Conservation (phyloP, 1,140 invertebrate genomes). For the Araneus ventricosus region DNA sequence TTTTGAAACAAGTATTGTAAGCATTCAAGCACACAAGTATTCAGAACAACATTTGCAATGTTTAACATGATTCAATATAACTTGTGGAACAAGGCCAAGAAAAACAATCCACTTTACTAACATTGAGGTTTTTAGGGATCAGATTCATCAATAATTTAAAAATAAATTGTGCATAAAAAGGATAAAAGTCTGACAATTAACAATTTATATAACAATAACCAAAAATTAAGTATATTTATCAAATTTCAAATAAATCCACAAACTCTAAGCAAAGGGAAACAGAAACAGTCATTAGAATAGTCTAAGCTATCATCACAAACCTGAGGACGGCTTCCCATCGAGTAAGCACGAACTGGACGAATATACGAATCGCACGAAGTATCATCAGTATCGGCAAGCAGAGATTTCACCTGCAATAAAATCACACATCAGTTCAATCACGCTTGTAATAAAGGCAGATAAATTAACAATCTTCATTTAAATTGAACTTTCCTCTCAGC, state of each 20-base stretch:
- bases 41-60: too few species aligned
- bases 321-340: constrained; percentile 77
- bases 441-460: too few species aligned
- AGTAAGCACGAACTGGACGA: constrained; percentile 76
- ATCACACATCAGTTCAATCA: too few species aligned
- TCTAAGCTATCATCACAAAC: constrained; percentile 72
- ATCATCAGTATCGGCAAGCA: constrained; percentile 75
- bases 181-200: neutral
- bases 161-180: neutral
- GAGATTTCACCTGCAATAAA: constrained; percentile 74
- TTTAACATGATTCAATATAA: too few species aligned
- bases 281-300: constrained; percentile 35
- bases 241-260: constrained; percentile 42
- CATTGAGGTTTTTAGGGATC: too few species aligned
- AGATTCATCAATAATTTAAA: too few species aligned
- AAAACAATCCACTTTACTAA: too few species aligned
- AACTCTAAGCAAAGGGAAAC: constrained; percentile 40
- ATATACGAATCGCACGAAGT: constrained; percentile 71
- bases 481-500: too few species aligned
- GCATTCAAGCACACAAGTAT: too few species aligned
- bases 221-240: neutral
- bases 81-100: too few species aligned
- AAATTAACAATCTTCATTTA: too few species aligned
- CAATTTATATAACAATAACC: neutral
- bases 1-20: too few species aligned